These are phyloP conservation scores for Ispidina picta DNA, from an alignment of 2,797 vertebrate species.

Conservation along the genomic window DNA sequence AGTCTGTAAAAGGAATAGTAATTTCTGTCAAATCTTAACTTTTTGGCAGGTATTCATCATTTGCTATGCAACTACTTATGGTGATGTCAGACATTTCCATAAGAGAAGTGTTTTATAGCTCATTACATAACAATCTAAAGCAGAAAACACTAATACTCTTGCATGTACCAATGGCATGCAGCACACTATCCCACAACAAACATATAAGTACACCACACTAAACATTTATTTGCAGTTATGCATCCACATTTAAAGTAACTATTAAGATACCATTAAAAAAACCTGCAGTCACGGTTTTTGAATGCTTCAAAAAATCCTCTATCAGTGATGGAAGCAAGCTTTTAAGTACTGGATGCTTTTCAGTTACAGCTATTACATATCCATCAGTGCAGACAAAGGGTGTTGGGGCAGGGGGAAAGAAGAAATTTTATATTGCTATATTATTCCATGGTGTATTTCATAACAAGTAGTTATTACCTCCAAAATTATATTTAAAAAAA, in stretches of 20 bases:
- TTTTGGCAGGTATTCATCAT: not conserved
- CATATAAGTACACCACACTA: conserved; percentile 91
- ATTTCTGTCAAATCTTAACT: not conserved
- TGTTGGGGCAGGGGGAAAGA: not conserved
- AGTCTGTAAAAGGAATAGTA: not conserved
- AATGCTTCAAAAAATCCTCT: not conserved
- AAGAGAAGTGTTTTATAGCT: not conserved
- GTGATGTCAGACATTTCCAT: too few relatives aligned
- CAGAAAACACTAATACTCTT: conserved; percentile 36
- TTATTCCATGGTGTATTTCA: not conserved
- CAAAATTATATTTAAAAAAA: not conserved
- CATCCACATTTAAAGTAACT: conserved; percentile 92
- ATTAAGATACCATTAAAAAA: conserved; percentile 82
- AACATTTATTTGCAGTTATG: conserved; percentile 95
- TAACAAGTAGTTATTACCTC: not conserved
- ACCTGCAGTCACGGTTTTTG: not conserved
- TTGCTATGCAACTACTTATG: not conserved
- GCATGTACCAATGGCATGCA: not conserved
- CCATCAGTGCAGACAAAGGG: not conserved
- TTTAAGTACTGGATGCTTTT: not conserved
- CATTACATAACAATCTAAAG: not conserved
- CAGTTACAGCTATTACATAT: not conserved
- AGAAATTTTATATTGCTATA: not conserved
- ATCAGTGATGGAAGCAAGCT: not conserved
- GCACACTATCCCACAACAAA: conserved; percentile 95